phyloP scores from a whole-genome alignment of 2,113 vertebrate species.

The Halcyon malimbica region DNA sequence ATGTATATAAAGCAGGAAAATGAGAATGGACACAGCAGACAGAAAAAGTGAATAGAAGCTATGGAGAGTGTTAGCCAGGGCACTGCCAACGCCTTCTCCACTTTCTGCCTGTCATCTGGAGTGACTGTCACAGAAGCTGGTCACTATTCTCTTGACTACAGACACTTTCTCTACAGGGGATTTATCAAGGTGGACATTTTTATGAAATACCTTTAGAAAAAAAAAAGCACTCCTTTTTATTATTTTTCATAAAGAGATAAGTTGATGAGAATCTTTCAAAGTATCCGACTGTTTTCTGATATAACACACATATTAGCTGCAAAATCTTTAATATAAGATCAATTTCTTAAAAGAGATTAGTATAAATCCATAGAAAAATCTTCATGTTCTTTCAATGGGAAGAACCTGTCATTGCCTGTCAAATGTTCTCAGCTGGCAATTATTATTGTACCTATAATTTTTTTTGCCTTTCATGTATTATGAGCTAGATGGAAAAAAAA shows the following conservation, averaged over 20 bases:
- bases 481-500: not conserved
- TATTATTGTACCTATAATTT: not conserved
- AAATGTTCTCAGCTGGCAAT: not conserved
- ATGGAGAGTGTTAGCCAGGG: not conserved
- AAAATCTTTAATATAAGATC: not conserved
- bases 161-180: not conserved
- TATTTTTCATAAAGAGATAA: not conserved
- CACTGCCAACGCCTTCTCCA: not conserved
- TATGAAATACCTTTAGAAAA: conserved; percentile 10
- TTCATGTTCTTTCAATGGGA: not conserved
- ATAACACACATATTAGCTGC: not conserved
- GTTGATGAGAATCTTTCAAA: not conserved
- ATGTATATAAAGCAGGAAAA: not conserved
- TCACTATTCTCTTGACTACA: not conserved
- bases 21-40: not conserved
- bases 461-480: not conserved
- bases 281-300: not conserved
- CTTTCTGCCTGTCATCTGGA: not conserved
- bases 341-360: not conserved
- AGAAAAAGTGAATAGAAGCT: not conserved
- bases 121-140: not conserved
- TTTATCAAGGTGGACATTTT: conserved; percentile 1
- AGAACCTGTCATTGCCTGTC: not conserved
- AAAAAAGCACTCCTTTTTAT: not conserved
- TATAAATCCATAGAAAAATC: not conserved